Base-by-base conservation (phyloP, 2,113 vertebrate species). In the Phalacrocorax aristotelis region DNA sequence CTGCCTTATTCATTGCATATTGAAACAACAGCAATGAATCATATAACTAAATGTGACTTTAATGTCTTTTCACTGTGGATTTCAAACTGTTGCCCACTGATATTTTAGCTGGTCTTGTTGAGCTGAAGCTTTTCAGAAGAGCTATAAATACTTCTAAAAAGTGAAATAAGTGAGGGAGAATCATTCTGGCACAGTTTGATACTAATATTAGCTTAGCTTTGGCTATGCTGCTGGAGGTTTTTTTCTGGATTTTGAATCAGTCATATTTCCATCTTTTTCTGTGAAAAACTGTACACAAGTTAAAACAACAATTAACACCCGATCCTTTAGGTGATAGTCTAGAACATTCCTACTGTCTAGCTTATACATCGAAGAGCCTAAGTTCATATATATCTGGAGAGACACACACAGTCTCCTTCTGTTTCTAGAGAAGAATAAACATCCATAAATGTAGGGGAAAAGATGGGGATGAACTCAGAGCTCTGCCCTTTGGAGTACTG, bases 21-120 rank as follows among this genome's bases (percentile, higher is more conserved):
- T 95, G 70, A 92, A 86, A 77, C 95, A 96, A 82, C 76, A 96
- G 58, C 55, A 92, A 8, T 86, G 77, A 93, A 54, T 97, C 83
- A 78, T 84, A 18, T 62, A 89, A 68, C 77, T 95, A 86, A 89
- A 83, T 76, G 34, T 81, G 90, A 89, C 54, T 94, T 96, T n/a
- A 94, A 71, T 72, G 20, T 68, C 79, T 96, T 93, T 83, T 58
- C 62, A 57, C 70, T 89, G 30, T 64, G 27, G n/a, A 76, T 95
- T 97, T 84, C 27, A 76, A n/a, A 54, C 70, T 83, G 58, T 77
- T 95, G 62, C 42, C 69, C 77, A 57, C 26, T 96, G 69, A 85
- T 32, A 54, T 91, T 93, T 93, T 90, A 82, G 32, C 42, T 97
- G 70, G 12, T 78, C 52, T 96, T 3, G 12, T 88, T 32, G 48